Conservation (phyloP, 2,888 invertebrate genomes). For the Tachystola acroxantha region DNA sequence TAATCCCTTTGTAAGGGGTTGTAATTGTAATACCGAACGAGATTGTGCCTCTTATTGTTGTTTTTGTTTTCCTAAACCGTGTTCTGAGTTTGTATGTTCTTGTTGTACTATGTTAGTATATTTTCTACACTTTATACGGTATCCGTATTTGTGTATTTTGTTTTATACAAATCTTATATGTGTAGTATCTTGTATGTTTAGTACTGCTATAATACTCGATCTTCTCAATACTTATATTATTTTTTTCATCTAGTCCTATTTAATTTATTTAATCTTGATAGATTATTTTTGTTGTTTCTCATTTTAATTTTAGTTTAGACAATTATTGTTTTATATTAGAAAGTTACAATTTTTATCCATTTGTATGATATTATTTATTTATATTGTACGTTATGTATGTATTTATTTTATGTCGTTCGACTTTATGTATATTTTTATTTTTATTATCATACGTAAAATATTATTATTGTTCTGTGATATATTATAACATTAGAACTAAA, state of each 20-base stretch:
- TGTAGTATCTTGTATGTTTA: too few species aligned
- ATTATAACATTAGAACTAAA: slow-evolving; percentile 11
- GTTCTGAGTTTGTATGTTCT: slow-evolving; percentile 69
- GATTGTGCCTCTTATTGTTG: slow-evolving; percentile 29
- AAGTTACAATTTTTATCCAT: slow-evolving; percentile 16
- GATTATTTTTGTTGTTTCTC: slow-evolving; percentile 13
- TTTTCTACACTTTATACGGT: slow-evolving; percentile 60
- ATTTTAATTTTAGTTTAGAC: not conserved
- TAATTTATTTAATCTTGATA: slow-evolving; percentile 38
- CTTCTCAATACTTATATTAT: slow-evolving; percentile 24
- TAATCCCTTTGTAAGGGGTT: slow-evolving; percentile 57
- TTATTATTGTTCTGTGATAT: slow-evolving; percentile 15
- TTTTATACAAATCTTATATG: slow-evolving; percentile 38
- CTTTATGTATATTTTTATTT: slow-evolving; percentile 11
- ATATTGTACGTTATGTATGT: too few species aligned
- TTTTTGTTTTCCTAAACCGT: slow-evolving; percentile 58
- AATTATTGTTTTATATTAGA: slow-evolving; percentile 11
- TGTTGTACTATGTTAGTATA: slow-evolving; percentile 68
- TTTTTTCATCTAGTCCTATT: slow-evolving; percentile 53
- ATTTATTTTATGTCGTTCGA: slow-evolving; percentile 12
- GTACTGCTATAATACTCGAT: slow-evolving; percentile 9
- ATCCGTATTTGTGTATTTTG: slow-evolving; percentile 73
- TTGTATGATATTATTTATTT: slow-evolving; percentile 2
- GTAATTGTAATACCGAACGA: slow-evolving; percentile 20
- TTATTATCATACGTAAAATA: not conserved